These are phyloP conservation scores for Harpagoxenus sublaevis DNA, from an alignment of 2,888 invertebrate species.

Conservation along the genomic window DNA sequence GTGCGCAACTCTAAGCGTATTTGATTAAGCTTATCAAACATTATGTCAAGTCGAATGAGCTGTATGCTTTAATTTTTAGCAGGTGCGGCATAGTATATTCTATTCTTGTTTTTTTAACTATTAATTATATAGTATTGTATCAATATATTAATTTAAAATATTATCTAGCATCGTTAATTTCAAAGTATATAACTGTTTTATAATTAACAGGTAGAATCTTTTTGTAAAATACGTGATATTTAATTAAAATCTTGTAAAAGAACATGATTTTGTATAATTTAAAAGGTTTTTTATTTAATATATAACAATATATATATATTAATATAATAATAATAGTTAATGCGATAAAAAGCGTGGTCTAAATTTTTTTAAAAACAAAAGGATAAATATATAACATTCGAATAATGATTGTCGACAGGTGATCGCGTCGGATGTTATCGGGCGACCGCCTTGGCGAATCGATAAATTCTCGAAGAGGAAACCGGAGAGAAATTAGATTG, in stretches of 20 bases:
- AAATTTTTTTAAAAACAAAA: neutral
- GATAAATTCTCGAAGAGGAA: constrained; percentile 52
- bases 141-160: constrained; percentile 3
- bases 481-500: constrained; percentile 52
- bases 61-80: neutral
- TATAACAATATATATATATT: neutral
- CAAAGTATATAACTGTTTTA: neutral
- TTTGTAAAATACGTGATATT: neutral
- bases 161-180: neutral
- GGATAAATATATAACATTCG: constrained; percentile 10
- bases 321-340: no score
- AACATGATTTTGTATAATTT: neutral
- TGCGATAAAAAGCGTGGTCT: neutral
- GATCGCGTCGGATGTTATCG: constrained; percentile 18
- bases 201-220: neutral
- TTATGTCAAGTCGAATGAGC: neutral
- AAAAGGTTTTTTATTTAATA: neutral
- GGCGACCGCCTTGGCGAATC: constrained; percentile 51
- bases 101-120: neutral
- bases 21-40: constrained; percentile 27
- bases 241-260: constrained; percentile 1
- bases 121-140: neutral
- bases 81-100: neutral
- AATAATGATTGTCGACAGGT: constrained; percentile 56
- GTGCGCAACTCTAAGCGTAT: no score